phyloP scores from a whole-genome alignment of 2,113 vertebrate species.

The Ariopsis seemanni region DNA sequence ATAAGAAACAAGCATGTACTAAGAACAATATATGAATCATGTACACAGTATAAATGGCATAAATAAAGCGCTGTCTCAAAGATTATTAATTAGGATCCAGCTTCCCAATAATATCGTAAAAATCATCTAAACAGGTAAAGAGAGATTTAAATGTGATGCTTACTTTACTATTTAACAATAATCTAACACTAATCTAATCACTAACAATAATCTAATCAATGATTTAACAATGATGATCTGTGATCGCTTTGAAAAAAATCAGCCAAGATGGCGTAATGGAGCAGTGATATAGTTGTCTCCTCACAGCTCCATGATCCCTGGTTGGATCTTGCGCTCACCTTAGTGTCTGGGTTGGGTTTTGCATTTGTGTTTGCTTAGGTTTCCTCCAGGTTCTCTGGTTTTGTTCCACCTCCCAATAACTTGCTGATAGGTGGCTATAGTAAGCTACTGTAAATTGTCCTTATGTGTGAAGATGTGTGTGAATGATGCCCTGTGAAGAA shows the following conservation, averaged over 20 bases:
- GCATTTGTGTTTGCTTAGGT: neutral
- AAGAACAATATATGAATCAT: neutral
- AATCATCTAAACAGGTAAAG: neutral
- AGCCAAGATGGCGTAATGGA: neutral
- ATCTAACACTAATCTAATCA: neutral
- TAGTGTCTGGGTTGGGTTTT: neutral
- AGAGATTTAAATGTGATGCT: neutral
- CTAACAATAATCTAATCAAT: neutral
- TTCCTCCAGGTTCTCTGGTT: no score
- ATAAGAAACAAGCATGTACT: neutral
- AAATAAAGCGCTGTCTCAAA: neutral
- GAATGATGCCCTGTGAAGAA: no score
- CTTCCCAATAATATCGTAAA: neutral
- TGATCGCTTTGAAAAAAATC: neutral
- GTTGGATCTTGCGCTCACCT: neutral
- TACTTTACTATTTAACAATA: neutral
- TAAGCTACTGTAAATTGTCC: no score
- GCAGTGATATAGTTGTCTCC: neutral
- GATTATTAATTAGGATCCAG: neutral
- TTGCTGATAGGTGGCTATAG: no score
- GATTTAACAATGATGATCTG: neutral
- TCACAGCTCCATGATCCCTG: neutral
- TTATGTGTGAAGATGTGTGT: no score
- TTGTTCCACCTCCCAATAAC: no score
- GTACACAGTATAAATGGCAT: neutral